A percentile compares a stretch with the other conserved stretches of the same genome.
phyloP scores from a whole-genome alignment of 2,888 invertebrate genomes.

The Agrypnus murinus region DNA sequence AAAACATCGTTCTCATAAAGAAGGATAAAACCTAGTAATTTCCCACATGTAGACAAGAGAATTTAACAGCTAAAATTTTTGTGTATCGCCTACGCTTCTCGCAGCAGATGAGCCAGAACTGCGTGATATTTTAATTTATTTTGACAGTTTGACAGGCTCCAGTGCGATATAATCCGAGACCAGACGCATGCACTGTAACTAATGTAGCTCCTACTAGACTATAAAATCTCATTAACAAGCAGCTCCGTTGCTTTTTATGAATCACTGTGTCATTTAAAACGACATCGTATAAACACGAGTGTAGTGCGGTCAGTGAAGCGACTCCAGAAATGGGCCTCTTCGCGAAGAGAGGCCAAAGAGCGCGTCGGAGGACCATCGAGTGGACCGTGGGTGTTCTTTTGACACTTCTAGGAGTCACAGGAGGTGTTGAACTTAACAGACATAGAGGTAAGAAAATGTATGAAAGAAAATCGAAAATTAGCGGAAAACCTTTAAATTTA shows the following conservation, averaged over 20 bases:
- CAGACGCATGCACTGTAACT: slow-evolving; percentile 47
- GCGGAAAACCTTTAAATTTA: no score
- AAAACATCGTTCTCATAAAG: background rate
- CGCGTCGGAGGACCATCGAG: slow-evolving; percentile 29
- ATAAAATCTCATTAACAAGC: slow-evolving; percentile 46
- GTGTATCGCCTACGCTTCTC: slow-evolving; percentile 35
- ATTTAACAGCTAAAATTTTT: slow-evolving; percentile 33
- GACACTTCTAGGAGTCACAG: slow-evolving; percentile 31
- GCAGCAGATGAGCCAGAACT: slow-evolving; percentile 41
- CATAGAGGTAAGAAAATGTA: slow-evolving; percentile 34
- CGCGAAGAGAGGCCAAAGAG: slow-evolving; percentile 24
- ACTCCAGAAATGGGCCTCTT: slow-evolving; percentile 39
- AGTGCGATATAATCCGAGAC: slow-evolving; percentile 49
- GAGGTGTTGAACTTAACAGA: slow-evolving; percentile 24
- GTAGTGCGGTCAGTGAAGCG: slow-evolving; percentile 37
- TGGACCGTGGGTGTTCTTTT: slow-evolving; percentile 36
- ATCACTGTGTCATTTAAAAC: slow-evolving; percentile 45
- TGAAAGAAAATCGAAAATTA: background rate
- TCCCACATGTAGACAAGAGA: slow-evolving; percentile 6
- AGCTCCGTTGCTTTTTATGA: slow-evolving; percentile 42
- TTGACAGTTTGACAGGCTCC: slow-evolving; percentile 39
- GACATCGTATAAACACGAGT: slow-evolving; percentile 40
- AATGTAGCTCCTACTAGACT: slow-evolving; percentile 47
- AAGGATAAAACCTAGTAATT: slow-evolving; percentile 8
- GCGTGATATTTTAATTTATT: slow-evolving; percentile 48